Evolutionary conservation across 1,140 invertebrate species (phyloP).

Genomic region (Drosophila punjabiensis): DNA sequence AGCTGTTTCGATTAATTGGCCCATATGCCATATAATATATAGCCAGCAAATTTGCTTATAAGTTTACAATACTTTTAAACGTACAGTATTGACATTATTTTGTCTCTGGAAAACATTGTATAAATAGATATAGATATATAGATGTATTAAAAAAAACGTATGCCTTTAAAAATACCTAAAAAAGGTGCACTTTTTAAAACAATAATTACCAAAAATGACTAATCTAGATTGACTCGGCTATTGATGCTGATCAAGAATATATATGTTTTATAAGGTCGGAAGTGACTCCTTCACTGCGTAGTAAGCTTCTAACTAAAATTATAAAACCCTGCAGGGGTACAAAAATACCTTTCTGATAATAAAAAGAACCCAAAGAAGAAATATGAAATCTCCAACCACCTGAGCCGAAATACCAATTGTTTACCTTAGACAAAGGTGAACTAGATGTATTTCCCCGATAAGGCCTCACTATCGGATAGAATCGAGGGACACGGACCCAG

Average conservation of each 20-base stretch:
- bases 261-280: not conserved
- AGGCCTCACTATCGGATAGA: slow-evolving; percentile 12
- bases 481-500: slow-evolving; percentile 32
- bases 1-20: too few relatives aligned
- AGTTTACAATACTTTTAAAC: too few relatives aligned
- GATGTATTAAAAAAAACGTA: too few relatives aligned
- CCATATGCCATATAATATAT: too few relatives aligned
- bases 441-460: slow-evolving; percentile 15
- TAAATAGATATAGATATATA: too few relatives aligned
- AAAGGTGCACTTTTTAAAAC: too few relatives aligned
- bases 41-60: too few relatives aligned
- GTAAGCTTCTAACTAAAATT: not conserved
- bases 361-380: not conserved
- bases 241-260: not conserved
- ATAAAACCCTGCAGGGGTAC: not conserved
- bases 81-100: too few relatives aligned
- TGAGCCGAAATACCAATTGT: not conserved
- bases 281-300: not conserved
- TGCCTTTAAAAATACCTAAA: too few relatives aligned
- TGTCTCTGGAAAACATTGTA: too few relatives aligned
- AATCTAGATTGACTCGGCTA: too few relatives aligned
- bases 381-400: not conserved
- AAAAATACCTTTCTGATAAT: not conserved
- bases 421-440: slow-evolving; percentile 23
- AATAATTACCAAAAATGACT: too few relatives aligned